These are phyloP conservation scores for Pseudocheirus occidentalis DNA, from an alignment of 2,797 vertebrate genomes.

Conservation along the genomic window DNA sequence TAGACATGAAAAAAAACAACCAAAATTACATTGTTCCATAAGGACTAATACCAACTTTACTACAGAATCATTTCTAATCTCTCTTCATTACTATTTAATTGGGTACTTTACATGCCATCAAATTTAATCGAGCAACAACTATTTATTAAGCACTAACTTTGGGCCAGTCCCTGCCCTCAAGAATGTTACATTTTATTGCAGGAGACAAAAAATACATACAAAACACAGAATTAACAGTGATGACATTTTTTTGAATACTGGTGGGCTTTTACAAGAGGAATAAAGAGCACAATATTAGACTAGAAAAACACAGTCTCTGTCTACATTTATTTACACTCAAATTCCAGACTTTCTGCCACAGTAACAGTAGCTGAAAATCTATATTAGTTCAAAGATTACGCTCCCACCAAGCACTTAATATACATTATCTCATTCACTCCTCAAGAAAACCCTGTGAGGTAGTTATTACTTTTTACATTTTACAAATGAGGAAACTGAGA, in stretches of 20 bases:
- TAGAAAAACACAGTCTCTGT: not conserved
- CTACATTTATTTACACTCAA: not conserved
- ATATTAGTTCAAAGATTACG: not conserved
- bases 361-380: not conserved
- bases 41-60: slow-evolving; percentile 14
- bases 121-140: not conserved
- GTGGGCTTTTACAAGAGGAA: not conserved
- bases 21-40: slow-evolving; percentile 31
- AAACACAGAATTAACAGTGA: not conserved
- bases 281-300: not conserved
- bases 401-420: not conserved
- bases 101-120: slow-evolving; percentile 34
- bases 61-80: not conserved
- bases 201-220: not conserved
- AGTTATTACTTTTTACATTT: not conserved
- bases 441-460: not conserved
- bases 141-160: slow-evolving; percentile 33
- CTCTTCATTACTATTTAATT: slow-evolving; percentile 28
- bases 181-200: not conserved
- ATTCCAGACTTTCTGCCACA: not conserved
- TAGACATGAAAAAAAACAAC: slow-evolving; percentile 69
- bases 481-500: not conserved
- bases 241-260: not conserved
- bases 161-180: not conserved
- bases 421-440: not conserved